Percentiles rank a stretch among this genome's conserved stretches.
Evolutionary conservation across 2,888 invertebrate genomes (phyloP).

Genomic region (Gymnoscelis rufifasciata): DNA sequence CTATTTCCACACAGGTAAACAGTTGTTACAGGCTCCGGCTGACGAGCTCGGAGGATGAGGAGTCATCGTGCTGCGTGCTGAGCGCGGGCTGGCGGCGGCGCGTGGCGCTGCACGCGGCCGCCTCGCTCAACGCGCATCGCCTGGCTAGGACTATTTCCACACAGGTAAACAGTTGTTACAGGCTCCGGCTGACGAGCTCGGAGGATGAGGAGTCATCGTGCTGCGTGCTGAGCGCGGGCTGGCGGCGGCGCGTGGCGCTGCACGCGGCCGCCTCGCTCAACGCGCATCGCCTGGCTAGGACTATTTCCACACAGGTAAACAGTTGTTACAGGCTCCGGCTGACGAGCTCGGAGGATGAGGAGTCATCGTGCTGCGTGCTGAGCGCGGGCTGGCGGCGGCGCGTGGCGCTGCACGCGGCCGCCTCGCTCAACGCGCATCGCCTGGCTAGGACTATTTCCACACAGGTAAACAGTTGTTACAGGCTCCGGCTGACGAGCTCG

Average conservation of each 20-base stretch:
- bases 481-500: not conserved
- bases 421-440: not conserved
- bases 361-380: not conserved
- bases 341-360: not conserved
- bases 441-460: conserved; percentile 15
- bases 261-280: not conserved
- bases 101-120: not conserved
- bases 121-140: not conserved
- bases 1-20: not conserved
- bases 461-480: not conserved
- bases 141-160: conserved; percentile 15
- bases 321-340: not conserved
- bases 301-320: not conserved
- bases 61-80: not conserved
- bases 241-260: not conserved
- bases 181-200: not conserved
- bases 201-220: not conserved
- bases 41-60: not conserved
- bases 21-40: not conserved
- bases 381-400: not conserved
- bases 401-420: not conserved
- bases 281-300: conserved; percentile 17
- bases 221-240: not conserved
- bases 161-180: not conserved
- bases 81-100: not conserved